These are phyloP conservation scores for Brenthis hecate DNA, from an alignment of 2,888 invertebrate species.

Conservation along the genomic window DNA sequence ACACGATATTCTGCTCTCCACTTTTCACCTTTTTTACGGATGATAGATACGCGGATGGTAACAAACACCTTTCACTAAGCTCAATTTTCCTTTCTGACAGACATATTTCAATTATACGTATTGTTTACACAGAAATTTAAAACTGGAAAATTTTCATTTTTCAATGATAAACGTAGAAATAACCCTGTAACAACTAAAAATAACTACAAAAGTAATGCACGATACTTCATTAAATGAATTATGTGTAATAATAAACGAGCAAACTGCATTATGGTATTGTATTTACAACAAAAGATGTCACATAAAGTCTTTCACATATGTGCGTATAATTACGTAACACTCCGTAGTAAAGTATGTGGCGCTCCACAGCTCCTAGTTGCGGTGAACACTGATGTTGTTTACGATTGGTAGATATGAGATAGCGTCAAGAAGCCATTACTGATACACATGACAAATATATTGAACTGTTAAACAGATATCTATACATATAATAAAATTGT, in stretches of 20 bases:
- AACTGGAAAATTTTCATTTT: too few relatives aligned
- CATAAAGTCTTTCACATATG: conserved; percentile 5
- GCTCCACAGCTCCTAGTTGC: conserved; percentile 27
- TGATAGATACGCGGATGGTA: too few relatives aligned
- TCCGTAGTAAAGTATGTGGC: conserved; percentile 22
- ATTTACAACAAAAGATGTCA: conserved; percentile 11
- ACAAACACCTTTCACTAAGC: too few relatives aligned
- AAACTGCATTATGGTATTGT: conserved; percentile 1
- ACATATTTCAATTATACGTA: too few relatives aligned
- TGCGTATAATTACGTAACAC: conserved; percentile 22
- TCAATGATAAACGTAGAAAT: too few relatives aligned
- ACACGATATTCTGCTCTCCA: too few relatives aligned
- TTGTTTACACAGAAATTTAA: too few relatives aligned
- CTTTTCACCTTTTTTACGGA: too few relatives aligned
- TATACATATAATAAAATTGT: too few relatives aligned
- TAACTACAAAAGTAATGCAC: too few relatives aligned
- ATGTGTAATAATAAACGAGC: not conserved
- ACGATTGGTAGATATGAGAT: conserved; percentile 36
- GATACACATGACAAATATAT: conserved; percentile 18
- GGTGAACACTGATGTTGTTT: conserved; percentile 30
- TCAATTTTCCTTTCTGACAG: too few relatives aligned
- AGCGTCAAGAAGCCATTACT: conserved; percentile 23
- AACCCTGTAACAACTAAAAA: too few relatives aligned
- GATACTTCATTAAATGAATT: not conserved
- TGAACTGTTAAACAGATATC: not conserved